Evolutionary conservation across 2,113 vertebrate species (phyloP).

Genomic region (Melanerpes aurifrons): DNA sequence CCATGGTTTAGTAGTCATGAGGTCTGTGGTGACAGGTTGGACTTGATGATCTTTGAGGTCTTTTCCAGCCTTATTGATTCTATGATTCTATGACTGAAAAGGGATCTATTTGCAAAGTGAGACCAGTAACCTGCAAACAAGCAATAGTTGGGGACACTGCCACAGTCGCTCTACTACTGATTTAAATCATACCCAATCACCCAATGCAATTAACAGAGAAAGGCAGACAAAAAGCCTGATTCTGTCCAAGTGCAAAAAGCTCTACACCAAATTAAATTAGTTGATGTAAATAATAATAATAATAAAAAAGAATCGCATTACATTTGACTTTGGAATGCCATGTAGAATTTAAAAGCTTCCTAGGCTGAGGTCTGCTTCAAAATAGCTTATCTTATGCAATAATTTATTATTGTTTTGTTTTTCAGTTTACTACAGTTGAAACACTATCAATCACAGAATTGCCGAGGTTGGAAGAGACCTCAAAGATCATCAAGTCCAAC

Average conservation of each 20-base stretch:
- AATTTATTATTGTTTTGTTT: background rate
- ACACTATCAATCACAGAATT: background rate
- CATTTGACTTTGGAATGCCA: background rate
- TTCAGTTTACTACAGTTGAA: background rate
- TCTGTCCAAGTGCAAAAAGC: background rate
- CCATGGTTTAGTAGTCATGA: no score
- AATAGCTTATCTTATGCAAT: background rate
- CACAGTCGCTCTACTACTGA: background rate
- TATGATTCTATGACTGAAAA: background rate
- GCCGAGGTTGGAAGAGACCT: no score
- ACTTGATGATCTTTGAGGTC: no score
- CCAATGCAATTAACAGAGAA: background rate
- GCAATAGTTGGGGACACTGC: background rate
- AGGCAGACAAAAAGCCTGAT: background rate
- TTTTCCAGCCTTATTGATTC: no score
- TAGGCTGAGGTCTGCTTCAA: background rate
- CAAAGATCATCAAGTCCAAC: no score
- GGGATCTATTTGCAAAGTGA: slow-evolving; percentile 1
- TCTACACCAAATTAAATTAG: background rate
- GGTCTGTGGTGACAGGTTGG: no score
- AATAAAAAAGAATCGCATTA: no score
- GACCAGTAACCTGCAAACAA: background rate
- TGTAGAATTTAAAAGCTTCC: background rate
- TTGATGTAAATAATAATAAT: background rate
- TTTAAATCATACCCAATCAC: background rate